phyloP scores from a whole-genome alignment of 1,140 invertebrate genomes.

The Trichomalopsis sarcophagae region DNA sequence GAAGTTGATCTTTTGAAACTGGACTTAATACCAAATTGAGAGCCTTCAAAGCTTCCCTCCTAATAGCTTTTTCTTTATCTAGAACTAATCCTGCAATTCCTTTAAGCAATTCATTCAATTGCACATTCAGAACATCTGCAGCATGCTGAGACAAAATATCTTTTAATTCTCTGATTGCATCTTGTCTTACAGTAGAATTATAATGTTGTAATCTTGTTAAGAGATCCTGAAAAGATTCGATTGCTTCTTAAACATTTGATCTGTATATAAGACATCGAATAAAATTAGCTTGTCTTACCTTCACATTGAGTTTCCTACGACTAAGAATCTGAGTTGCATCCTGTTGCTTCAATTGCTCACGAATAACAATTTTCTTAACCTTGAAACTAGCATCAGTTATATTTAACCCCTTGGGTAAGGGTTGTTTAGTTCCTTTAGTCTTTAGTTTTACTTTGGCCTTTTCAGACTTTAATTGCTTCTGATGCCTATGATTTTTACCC shows the following conservation, averaged over 20 bases:
- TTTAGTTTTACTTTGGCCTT: conserved; percentile 88
- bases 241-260: not conserved
- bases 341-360: conserved; percentile 83
- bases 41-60: conserved; percentile 81
- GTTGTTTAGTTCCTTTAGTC: conserved; percentile 78
- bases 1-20: conserved; percentile 72
- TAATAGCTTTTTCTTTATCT: conserved; percentile 83
- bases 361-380: conserved; percentile 89
- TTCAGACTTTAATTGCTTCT: conserved; percentile 84
- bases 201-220: conserved; percentile 86
- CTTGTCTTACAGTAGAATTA: conserved; percentile 81
- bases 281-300: conserved; percentile 68
- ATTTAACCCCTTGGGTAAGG: conserved; percentile 86
- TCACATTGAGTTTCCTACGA: conserved; percentile 83
- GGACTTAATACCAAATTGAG: conserved; percentile 79
- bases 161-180: conserved; percentile 83
- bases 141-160: conserved; percentile 79
- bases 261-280: not conserved
- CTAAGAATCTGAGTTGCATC: conserved; percentile 79
- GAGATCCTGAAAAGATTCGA: conserved; percentile 78
- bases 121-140: conserved; percentile 75
- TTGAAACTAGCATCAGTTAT: conserved; percentile 91
- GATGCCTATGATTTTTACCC: conserved; percentile 77
- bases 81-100: conserved; percentile 81
- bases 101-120: conserved; percentile 82